These are phyloP conservation scores for Gortyna flavago DNA, from an alignment of 2,888 invertebrate genomes.

Conservation along the genomic window DNA sequence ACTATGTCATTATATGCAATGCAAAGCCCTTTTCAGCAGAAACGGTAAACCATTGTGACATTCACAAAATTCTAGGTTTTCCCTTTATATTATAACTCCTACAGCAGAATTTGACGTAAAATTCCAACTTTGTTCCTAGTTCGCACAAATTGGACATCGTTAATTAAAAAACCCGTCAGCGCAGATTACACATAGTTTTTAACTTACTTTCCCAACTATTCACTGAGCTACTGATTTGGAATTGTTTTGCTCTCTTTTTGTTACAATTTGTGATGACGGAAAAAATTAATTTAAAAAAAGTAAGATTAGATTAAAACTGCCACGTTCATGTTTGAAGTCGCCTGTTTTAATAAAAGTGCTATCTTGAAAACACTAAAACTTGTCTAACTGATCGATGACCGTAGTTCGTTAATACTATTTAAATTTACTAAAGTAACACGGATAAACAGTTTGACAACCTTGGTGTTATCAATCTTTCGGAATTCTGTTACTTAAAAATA, in stretches of 20 bases:
- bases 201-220: constrained; percentile 42
- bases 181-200: constrained; percentile 31
- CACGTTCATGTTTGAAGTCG: neutral
- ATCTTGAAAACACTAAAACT: no score
- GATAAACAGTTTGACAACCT: neutral
- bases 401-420: neutral
- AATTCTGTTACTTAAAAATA: neutral
- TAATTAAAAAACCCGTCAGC: constrained; percentile 36
- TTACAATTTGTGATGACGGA: neutral
- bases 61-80: neutral
- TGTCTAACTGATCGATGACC: neutral
- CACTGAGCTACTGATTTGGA: constrained; percentile 25
- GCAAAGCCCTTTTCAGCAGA: neutral
- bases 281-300: neutral
- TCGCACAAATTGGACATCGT: constrained; percentile 8
- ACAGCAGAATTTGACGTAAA: neutral
- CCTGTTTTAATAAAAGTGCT: neutral
- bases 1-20: neutral
- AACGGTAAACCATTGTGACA: neutral
- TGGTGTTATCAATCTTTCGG: neutral
- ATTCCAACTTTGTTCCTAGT: constrained; percentile 1
- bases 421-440: neutral
- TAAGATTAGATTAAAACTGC: neutral
- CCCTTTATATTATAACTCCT: neutral
- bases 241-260: constrained; percentile 25